Base-by-base conservation (phyloP, 35 echinoderm and acorn worm genomes). In the Anneissia japonica region DNA sequence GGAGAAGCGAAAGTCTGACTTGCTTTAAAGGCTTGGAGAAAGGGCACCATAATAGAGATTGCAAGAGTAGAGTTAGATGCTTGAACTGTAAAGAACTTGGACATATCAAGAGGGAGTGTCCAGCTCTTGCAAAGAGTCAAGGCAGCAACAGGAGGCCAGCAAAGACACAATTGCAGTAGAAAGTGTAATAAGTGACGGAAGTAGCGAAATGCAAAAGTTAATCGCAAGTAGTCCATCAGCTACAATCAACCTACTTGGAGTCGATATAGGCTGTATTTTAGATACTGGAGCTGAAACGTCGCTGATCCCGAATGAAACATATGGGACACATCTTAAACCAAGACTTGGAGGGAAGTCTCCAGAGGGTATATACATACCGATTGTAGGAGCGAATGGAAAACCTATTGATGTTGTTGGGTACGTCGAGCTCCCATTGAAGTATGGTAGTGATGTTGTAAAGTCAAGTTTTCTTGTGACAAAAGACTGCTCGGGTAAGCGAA, bases 261-360 rank as follows among this genome's bases (percentile, higher is more conserved):
- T 91, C 10, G 38, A 72, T 21, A 39, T 86, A 9, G 40, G 46
- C 0, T 91, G 84, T 73, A 82, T 80, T 17, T 38, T 91, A 76
- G 89, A 91, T 76, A 91, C 84, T 80, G 89, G 89, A 21, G 84
- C 89, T 39, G 89, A 91, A 51, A 82, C 89, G 0, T 87, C 89
- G 19, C 36, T 91, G 38, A 91, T 91, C 31, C 85, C 56, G 10
- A 74, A 23, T 32, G 76, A 77, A 55, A 37, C 86, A 38, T 91
- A 87, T 43, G 19, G 74, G 11, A 45, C 81, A 79, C 76, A 82
- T n/a, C 31, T 92, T 32, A 74, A 43, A 43, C 40, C 40, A 72
- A 31, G 74, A 75, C 74, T 46, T 64, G n/a, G 30, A 87, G 4
- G 79, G 55, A 31, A 32, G 32, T 43, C 40, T 33, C 46, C 78